A percentile compares a stretch with the other conserved stretches of the same genome.
phyloP scores from a whole-genome alignment of 2,113 vertebrate genomes.

The Miniopterus natalensis region DNA sequence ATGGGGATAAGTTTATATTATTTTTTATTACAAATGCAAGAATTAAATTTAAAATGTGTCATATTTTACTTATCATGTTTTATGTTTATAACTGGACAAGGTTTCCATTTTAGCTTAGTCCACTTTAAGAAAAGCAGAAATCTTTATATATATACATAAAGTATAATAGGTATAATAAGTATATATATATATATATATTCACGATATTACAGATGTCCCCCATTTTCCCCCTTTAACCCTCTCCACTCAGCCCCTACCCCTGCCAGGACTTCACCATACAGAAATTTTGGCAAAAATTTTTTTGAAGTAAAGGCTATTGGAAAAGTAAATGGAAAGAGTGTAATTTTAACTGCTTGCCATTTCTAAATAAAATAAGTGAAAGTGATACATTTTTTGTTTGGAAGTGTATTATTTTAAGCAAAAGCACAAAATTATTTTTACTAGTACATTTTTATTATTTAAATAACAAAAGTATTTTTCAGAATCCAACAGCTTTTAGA shows the following conservation, averaged over 20 bases:
- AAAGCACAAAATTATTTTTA: neutral
- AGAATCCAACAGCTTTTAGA: neutral
- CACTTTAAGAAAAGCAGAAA: neutral
- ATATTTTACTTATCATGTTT: neutral
- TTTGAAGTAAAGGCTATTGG: neutral
- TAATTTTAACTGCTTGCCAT: slow-evolving; percentile 22
- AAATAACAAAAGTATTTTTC: slow-evolving; percentile 50
- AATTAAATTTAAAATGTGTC: slow-evolving; percentile 49
- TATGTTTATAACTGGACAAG: neutral
- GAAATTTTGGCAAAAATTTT: neutral
- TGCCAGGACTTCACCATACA: neutral
- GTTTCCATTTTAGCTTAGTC: slow-evolving; percentile 52
- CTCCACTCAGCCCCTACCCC: too few relatives aligned
- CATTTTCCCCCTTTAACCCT: too few relatives aligned
- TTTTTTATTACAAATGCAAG: slow-evolving; percentile 16
- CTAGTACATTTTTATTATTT: slow-evolving; percentile 35
- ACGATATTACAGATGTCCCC: too few relatives aligned
- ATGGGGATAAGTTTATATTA: slow-evolving; percentile 26
- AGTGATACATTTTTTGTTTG: neutral
- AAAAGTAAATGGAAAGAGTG: slow-evolving; percentile 16
- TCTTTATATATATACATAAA: neutral
- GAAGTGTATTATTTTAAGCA: slow-evolving; percentile 18
- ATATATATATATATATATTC: too few relatives aligned
- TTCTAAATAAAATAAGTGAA: slow-evolving; percentile 29
- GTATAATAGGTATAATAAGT: too few relatives aligned